Evolutionary conservation across 2,888 invertebrate species (phyloP).

Genomic region (Scaptomyza cyrtandrae): DNA sequence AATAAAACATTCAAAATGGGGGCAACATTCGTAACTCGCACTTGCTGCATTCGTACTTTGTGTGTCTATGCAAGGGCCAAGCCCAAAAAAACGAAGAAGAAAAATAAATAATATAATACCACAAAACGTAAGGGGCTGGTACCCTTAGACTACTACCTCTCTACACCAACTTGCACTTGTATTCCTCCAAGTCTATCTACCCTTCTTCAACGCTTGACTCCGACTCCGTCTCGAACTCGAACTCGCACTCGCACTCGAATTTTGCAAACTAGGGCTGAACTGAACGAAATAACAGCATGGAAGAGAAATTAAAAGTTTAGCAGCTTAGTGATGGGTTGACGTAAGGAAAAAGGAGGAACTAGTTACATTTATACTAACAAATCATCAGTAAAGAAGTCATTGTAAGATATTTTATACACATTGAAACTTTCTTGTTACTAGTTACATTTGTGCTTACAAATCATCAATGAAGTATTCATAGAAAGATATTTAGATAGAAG

Average conservation of each 20-base stretch:
- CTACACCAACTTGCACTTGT: slow-evolving; percentile 6
- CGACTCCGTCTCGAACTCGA: slow-evolving; percentile 5
- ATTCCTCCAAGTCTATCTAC: slow-evolving; percentile 29
- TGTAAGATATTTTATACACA: too few relatives aligned
- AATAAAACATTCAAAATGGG: slow-evolving; percentile 65
- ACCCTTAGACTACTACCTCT: neutral
- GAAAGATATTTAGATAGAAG: too few relatives aligned
- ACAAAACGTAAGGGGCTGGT: neutral
- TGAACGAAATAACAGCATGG: slow-evolving; percentile 1
- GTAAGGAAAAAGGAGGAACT: too few relatives aligned
- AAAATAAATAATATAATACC: slow-evolving; percentile 16
- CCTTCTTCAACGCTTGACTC: slow-evolving; percentile 13
- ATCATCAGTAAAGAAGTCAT: too few relatives aligned
- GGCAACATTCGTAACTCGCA: slow-evolving; percentile 28
- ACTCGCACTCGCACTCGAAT: neutral
- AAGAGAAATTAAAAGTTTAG: slow-evolving; percentile 1
- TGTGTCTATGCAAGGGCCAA: slow-evolving; percentile 39
- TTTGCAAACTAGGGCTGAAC: slow-evolving; percentile 11
- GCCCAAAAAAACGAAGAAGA: slow-evolving; percentile 59
- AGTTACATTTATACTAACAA: too few relatives aligned
- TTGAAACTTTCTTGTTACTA: too few relatives aligned
- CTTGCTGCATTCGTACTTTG: neutral
- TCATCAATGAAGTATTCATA: too few relatives aligned
- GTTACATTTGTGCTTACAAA: too few relatives aligned
- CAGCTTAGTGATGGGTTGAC: slow-evolving; percentile 3